Percentiles rank a stretch among this genome's conserved stretches.
phyloP scores from a whole-genome alignment of 2,888 invertebrate genomes.

The Drosophila birchii region DNA sequence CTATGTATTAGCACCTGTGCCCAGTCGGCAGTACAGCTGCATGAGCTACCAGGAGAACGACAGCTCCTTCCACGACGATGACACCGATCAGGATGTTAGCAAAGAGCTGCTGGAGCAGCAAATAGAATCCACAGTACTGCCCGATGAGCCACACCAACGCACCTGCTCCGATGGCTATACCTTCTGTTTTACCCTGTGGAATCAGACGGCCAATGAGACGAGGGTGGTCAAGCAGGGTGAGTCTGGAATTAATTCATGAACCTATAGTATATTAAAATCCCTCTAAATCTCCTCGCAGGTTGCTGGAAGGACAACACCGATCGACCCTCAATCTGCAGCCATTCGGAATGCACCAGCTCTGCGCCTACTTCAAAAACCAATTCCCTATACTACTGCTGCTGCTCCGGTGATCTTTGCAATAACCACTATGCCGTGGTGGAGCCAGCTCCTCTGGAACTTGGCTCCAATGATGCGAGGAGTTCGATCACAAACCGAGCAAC shows the following conservation, averaged over 20 bases:
- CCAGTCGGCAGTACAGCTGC: constrained; percentile 74
- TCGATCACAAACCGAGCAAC: constrained; percentile 56
- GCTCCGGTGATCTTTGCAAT: constrained; percentile 92
- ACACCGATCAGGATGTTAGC: constrained; percentile 72
- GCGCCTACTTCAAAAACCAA: constrained; percentile 84
- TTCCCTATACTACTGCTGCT: constrained; percentile 91
- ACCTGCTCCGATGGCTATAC: constrained; percentile 77
- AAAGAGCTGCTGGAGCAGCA: constrained; percentile 53
- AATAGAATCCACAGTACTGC: constrained; percentile 37
- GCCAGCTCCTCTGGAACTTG: constrained; percentile 79
- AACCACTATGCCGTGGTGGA: constrained; percentile 83
- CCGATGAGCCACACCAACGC: constrained; percentile 57
- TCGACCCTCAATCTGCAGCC: constrained; percentile 86
- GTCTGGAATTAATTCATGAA: neutral
- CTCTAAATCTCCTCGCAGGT: constrained; percentile 80
- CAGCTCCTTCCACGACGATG: constrained; percentile 73
- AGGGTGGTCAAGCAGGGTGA: constrained; percentile 79
- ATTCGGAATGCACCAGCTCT: constrained; percentile 87
- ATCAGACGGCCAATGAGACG: constrained; percentile 73
- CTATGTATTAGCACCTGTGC: constrained; percentile 63
- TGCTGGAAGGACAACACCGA: constrained; percentile 87
- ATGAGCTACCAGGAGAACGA: constrained; percentile 82
- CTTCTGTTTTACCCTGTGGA: constrained; percentile 81
- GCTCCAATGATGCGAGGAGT: constrained; percentile 60
- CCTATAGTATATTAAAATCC: neutral